Percentiles rank a stretch among this genome's conserved stretches.
phyloP scores from a whole-genome alignment of 2,797 vertebrate species.

The Nothura maculosa region DNA sequence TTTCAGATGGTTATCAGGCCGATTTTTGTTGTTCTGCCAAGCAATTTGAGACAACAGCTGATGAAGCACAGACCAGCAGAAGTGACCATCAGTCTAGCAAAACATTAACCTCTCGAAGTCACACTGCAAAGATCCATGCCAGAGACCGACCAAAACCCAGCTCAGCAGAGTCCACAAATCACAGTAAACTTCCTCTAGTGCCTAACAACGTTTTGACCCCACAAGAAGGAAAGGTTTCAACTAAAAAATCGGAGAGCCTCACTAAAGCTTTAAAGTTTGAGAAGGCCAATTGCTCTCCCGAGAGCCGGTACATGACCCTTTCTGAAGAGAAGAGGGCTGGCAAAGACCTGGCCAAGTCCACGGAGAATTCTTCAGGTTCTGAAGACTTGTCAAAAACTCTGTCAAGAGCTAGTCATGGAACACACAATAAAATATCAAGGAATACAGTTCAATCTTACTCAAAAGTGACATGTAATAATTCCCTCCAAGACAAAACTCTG shows the following conservation, averaged over 20 bases:
- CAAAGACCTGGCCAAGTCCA: conserved; percentile 68
- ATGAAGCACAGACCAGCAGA: conserved; percentile 73
- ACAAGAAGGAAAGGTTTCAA: conserved; percentile 76
- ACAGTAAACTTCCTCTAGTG: conserved; percentile 82
- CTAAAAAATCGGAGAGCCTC: conserved; percentile 77
- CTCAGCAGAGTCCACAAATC: conserved; percentile 74
- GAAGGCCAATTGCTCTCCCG: conserved; percentile 76
- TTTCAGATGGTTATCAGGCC: conserved; percentile 92
- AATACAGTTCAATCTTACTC: conserved; percentile 68
- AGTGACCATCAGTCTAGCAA: conserved; percentile 72
- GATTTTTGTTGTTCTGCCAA: conserved; percentile 95
- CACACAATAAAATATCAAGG: conserved; percentile 75
- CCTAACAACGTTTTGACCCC: conserved; percentile 83
- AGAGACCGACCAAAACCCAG: conserved; percentile 78
- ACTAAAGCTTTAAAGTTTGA: conserved; percentile 80
- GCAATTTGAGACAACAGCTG: conserved; percentile 75
- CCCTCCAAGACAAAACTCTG: conserved; percentile 79
- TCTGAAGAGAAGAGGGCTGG: conserved; percentile 74
- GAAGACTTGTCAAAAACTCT: conserved; percentile 75
- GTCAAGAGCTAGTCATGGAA: conserved; percentile 60
- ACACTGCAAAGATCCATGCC: conserved; percentile 68
- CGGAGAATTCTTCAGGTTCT: conserved; percentile 70
- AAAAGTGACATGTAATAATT: conserved; percentile 77
- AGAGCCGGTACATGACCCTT: conserved; percentile 49
- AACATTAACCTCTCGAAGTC: conserved; percentile 65